Percentiles rank a stretch among this genome's conserved stretches.
phyloP scores from a whole-genome alignment of 2,113 vertebrate genomes.

The Galbula dea region DNA sequence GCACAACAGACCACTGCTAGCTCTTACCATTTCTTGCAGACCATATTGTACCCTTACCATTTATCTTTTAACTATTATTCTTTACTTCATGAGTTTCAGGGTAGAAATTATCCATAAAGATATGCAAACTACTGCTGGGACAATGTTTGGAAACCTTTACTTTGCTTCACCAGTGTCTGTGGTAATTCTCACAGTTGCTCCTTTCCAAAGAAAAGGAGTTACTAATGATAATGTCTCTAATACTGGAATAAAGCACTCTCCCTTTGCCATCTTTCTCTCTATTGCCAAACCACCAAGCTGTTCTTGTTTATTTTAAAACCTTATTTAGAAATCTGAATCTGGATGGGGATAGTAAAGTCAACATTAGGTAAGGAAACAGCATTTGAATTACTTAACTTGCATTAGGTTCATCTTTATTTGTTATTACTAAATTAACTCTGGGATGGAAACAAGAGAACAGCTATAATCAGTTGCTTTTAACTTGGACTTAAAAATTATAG shows the following conservation, averaged over 20 bases:
- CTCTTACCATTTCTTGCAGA: background rate
- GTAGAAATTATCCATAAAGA: background rate
- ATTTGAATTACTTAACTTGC: background rate
- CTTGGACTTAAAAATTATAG: background rate
- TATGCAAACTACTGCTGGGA: background rate
- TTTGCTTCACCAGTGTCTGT: background rate
- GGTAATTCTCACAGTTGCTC: background rate
- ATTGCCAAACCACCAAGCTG: background rate
- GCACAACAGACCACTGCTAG: background rate
- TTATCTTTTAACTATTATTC: background rate
- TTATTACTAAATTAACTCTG: conserved; percentile 28
- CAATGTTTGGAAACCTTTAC: background rate
- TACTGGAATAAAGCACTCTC: background rate
- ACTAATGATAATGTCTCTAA: background rate
- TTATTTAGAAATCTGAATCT: conserved; percentile 39
- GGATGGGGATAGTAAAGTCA: conserved; percentile 11
- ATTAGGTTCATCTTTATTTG: conserved; percentile 21
- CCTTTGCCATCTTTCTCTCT: background rate
- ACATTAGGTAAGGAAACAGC: background rate
- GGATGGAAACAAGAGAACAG: background rate
- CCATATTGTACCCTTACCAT: background rate
- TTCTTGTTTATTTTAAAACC: background rate
- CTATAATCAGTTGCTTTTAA: conserved; percentile 30
- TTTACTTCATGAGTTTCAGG: background rate
- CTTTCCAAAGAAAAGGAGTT: background rate